phyloP scores from a whole-genome alignment of 2,888 invertebrate species.

The Lottia gigantea region DNA sequence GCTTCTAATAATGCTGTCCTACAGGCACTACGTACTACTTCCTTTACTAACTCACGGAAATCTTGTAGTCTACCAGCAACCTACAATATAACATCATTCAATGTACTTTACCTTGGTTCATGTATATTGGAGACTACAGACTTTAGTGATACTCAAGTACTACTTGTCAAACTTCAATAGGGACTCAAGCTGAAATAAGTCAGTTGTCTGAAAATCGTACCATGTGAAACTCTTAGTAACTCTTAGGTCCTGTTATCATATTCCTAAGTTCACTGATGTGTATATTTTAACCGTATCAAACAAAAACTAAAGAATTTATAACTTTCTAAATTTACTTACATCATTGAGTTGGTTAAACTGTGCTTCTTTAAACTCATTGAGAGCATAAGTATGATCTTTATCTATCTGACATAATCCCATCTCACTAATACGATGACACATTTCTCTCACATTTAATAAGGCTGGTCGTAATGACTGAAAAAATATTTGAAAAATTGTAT shows the following conservation, averaged over 20 bases:
- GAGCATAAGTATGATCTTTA: conserved; percentile 66
- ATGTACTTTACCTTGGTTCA: background rate
- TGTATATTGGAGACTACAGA: too few relatives aligned
- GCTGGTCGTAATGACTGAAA: conserved; percentile 76
- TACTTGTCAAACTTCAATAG: too few relatives aligned
- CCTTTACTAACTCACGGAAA: conserved; percentile 71
- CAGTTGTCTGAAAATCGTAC: too few relatives aligned
- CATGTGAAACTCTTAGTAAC: too few relatives aligned
- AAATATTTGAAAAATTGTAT: too few relatives aligned
- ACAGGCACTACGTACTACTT: conserved; percentile 78
- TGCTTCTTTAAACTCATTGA: conserved; percentile 65
- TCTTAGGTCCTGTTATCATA: too few relatives aligned
- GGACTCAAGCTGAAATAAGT: too few relatives aligned
- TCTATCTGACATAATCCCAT: conserved; percentile 69
- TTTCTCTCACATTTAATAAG: conserved; percentile 76
- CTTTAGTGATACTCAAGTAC: too few relatives aligned
- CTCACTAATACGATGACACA: conserved; percentile 69
- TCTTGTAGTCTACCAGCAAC: conserved; percentile 67
- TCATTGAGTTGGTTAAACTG: conserved; percentile 67
- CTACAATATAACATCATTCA: conserved; percentile 29
- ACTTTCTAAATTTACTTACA: conserved; percentile 35
- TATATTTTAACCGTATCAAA: too few relatives aligned
- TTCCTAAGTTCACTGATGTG: too few relatives aligned
- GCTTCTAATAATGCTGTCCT: conserved; percentile 79
- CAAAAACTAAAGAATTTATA: too few relatives aligned